phyloP scores from a whole-genome alignment of 2,888 invertebrate species.

The Eristalinus sepulchralis region DNA sequence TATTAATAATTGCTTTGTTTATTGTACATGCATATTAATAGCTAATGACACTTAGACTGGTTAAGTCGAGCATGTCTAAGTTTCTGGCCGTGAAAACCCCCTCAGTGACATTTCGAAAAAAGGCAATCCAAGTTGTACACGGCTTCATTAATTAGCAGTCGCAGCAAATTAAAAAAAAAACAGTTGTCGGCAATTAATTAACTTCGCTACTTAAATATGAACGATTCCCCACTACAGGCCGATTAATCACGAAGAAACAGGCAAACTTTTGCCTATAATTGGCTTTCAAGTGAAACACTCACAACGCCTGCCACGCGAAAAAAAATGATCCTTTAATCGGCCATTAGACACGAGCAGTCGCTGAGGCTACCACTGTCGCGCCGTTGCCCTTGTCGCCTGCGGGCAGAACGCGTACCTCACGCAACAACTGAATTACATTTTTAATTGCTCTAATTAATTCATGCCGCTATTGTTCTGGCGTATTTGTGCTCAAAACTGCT shows the following conservation, averaged over 20 bases:
- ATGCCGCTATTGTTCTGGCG: conserved; percentile 25
- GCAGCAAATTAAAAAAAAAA: too few relatives aligned
- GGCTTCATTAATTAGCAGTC: not conserved
- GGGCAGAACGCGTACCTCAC: conserved; percentile 65
- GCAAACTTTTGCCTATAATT: conserved; percentile 44
- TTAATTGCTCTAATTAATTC: conserved; percentile 81
- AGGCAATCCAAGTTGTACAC: not conserved
- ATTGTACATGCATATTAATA: too few relatives aligned
- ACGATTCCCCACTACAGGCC: conserved; percentile 25
- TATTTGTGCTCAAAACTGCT: conserved; percentile 10
- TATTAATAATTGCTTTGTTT: too few relatives aligned
- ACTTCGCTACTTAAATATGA: conserved; percentile 10
- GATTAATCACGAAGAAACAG: conserved; percentile 33
- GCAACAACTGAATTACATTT: conserved; percentile 80
- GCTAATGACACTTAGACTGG: too few relatives aligned
- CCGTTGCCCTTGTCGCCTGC: not conserved
- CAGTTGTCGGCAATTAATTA: conserved; percentile 35
- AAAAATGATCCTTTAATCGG: conserved; percentile 60
- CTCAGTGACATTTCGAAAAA: too few relatives aligned
- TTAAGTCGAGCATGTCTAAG: too few relatives aligned
- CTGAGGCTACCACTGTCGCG: not conserved
- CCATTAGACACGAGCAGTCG: conserved; percentile 59
- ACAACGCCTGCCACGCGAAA: conserved; percentile 22
- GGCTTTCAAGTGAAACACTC: conserved; percentile 36
- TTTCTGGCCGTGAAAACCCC: too few relatives aligned